Evolutionary conservation across 2,888 invertebrate genomes (phyloP).

Genomic region (Sesia apiformis): DNA sequence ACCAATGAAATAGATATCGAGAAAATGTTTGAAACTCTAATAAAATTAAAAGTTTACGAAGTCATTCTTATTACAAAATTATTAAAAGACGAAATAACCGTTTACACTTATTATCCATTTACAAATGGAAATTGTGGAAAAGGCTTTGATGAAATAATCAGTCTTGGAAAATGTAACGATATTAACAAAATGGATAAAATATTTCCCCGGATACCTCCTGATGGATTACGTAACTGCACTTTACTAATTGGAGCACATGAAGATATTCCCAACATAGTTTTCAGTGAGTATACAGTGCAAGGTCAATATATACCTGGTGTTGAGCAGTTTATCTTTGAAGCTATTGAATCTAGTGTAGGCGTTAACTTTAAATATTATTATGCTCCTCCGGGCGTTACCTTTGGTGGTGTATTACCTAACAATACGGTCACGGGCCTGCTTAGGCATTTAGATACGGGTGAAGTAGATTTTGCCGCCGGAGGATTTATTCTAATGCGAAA

Average conservation of each 20-base stretch:
- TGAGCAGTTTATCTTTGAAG: constrained; percentile 38
- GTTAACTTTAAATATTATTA: constrained; percentile 21
- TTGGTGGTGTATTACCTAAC: constrained; percentile 34
- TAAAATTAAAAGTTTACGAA: constrained; percentile 26
- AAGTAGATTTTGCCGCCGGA: constrained; percentile 32
- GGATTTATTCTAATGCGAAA: constrained; percentile 34
- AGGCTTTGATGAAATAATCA: constrained; percentile 11
- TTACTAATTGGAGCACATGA: constrained; percentile 26
- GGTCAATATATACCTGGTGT: constrained; percentile 23
- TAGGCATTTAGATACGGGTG: constrained; percentile 21
- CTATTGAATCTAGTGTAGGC: constrained; percentile 24
- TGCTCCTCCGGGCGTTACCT: neutral
- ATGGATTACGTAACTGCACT: constrained; percentile 24
- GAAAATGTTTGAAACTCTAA: constrained; percentile 20
- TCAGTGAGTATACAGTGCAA: constrained; percentile 20
- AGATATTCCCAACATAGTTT: constrained; percentile 28
- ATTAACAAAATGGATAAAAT: constrained; percentile 8
- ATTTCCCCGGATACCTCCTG: constrained; percentile 14
- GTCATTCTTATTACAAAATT: constrained; percentile 23
- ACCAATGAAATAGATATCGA: constrained; percentile 14
- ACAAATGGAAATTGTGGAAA: constrained; percentile 26
- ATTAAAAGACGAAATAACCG: constrained; percentile 8
- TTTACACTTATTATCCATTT: constrained; percentile 32
- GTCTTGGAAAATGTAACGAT: constrained; percentile 25
- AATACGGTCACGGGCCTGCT: constrained; percentile 34